Evolutionary conservation across 2,888 invertebrate species (phyloP), one percentile per base, ranked within the genome.

Genomic region (Cecidostiba fungosa): DNA sequence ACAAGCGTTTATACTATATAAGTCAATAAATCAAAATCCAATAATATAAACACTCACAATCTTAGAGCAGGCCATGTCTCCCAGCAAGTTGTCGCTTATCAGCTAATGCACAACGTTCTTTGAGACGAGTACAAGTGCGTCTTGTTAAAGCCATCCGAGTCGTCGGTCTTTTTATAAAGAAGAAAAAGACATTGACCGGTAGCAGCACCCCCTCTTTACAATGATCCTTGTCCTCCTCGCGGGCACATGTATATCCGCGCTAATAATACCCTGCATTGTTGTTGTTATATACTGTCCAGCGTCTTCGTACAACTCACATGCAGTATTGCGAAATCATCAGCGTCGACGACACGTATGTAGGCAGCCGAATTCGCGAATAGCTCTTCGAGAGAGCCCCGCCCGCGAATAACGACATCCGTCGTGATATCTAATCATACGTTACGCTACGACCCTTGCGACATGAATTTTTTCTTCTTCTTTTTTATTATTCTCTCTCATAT

Each of bases 11-110:
- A 43, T n/a, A 10, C 12, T 32, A 32, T 32, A 6, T 10, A 39
- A 1, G 10, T 39, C 43, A 12, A 43, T 43, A n/a, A 76, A 32
- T 8, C 26, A 59, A 50, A 5, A 73, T 4, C 10, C 16, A 14
- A 1, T 0, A 39, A 47, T 5, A 6, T 76, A n/a, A n/a, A n/a
- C n/a, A 90, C 91, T 92, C 84, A 92, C 91, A 77, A 91, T 87
- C 87, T 91, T 92, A n/a, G 89, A 85, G 83, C 82, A 89, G 87
- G 91, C 91, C 91, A 92, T 91, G 70, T 87, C 90, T 89, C 72
- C 82, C 88, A 87, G 82, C 86, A 84, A 39, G n/a, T 5, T 16
- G 69, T 47, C n/a, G 29, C 43, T 39, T 43, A 43, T 43, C 43
- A 43, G 12, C 43, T 1, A 12, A 23, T 26, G 73, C 47, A 43